A percentile compares a stretch with the other conserved stretches of the same genome.
Evolutionary conservation across 2,113 vertebrate species (phyloP).

Genomic region (Stegastes partitus): DNA sequence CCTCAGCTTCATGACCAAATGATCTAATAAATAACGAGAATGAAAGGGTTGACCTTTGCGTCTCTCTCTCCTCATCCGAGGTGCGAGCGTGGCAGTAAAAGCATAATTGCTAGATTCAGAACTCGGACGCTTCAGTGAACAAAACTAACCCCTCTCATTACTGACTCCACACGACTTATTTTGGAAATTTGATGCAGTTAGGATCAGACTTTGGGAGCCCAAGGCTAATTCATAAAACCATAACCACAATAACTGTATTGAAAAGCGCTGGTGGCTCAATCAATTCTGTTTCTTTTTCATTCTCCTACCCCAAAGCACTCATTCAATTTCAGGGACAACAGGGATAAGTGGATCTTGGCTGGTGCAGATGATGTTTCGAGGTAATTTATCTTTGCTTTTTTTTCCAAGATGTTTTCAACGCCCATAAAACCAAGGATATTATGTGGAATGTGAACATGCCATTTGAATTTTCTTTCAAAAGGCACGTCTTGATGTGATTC

Average conservation of each 20-base stretch:
- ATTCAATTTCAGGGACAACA: constrained; percentile 62
- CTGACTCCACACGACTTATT: constrained; percentile 55
- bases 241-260: constrained; percentile 34
- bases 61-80: constrained; percentile 4
- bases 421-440: constrained; percentile 21
- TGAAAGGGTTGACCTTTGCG: constrained; percentile 32
- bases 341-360: constrained; percentile 55
- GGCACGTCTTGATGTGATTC: not conserved
- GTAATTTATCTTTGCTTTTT: constrained; percentile 3
- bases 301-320: constrained; percentile 32
- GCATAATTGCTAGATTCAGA: constrained; percentile 26
- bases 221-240: constrained; percentile 51
- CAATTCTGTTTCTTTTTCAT: constrained; percentile 47
- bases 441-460: not conserved
- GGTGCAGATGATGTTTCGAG: constrained; percentile 29
- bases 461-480: constrained; percentile 11
- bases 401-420: not conserved
- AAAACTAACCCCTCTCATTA: constrained; percentile 48
- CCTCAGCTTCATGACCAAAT: constrained; percentile 3
- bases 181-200: constrained; percentile 50
- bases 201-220: constrained; percentile 31
- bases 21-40: constrained; percentile 43
- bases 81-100: constrained; percentile 21
- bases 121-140: constrained; percentile 41
- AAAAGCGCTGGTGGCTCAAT: constrained; percentile 52